Base-by-base conservation (phyloP, 1,140 invertebrate species). In the Apis dorsata region DNA sequence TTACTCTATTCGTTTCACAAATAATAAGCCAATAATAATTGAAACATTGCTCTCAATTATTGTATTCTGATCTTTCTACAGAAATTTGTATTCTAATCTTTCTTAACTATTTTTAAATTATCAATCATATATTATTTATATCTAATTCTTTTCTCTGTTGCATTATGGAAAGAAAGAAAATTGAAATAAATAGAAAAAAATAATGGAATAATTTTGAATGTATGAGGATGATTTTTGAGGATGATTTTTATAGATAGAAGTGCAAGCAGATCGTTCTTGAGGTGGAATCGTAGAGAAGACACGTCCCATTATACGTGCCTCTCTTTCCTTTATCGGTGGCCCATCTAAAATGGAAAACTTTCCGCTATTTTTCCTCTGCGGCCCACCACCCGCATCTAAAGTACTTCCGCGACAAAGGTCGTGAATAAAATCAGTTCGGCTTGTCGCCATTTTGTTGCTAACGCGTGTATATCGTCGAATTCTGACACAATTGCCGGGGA, bases 361-460 rank as follows among this genome's bases (percentile, higher is more conserved):
- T 72, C 51, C 70, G 70, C 51, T 28, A 55, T 55, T 81, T 81
- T 81, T 66, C 63, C 72, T 75, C 51, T 4, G 4, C 49, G 17
- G 24, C 49, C 49, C 78, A 53, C n/a, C 51, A 34, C 62, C 51
- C 62, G 62, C 60, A 66, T 81, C 79, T 21, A 81, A 81, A 81
- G 79, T 81, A 81, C 71, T 81, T 75, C 34, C 62, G 34, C 28
- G 62, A n/a, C 53, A 49, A 81, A 66, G 79, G 34, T 75, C n/a
- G 65, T 75, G 79, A 81, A 81, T 81, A 81, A 81, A 81, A 81
- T 74, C 71, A 66, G 73, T 7, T 44, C 34, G 5, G 34, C 34
- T 44, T 44, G 34, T 66, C 79, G 79, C 62, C 79, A 60, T 74
- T 81, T 81, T 81, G 51, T 28, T 66, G 57, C 17, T 28, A 74